Percentiles rank a stretch among this genome's conserved stretches.
Conservation (phyloP, 2,797 vertebrate species). For the Siniperca obscura region DNA sequence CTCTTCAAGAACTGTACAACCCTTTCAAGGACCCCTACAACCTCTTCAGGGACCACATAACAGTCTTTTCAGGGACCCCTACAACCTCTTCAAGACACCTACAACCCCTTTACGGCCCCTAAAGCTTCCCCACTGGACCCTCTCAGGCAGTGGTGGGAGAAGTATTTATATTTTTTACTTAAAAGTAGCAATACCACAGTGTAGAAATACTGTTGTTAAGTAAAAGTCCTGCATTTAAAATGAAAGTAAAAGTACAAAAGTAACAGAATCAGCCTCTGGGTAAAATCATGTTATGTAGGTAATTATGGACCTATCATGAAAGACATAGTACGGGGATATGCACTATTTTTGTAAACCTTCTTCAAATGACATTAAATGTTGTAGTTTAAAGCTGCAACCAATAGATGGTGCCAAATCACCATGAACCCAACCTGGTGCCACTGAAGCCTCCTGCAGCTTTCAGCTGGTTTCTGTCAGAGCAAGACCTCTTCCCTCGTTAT, state of each 20-base stretch:
- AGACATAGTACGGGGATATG: neutral
- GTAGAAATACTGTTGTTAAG: too few relatives aligned
- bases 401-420: conserved; percentile 34
- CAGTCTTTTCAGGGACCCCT: neutral
- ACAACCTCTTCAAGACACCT: too few relatives aligned
- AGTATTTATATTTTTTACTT: too few relatives aligned
- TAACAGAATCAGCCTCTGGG: too few relatives aligned
- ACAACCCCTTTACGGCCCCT: neutral
- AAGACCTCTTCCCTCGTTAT: neutral
- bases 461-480: neutral
- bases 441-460: neutral
- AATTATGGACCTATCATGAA: neutral
- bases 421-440: neutral
- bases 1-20: neutral
- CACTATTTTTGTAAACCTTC: neutral
- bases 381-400: neutral
- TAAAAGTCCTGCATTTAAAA: too few relatives aligned
- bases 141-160: too few relatives aligned
- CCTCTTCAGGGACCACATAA: neutral
- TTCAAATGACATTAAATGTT: neutral
- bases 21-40: neutral
- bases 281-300: neutral
- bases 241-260: too few relatives aligned
- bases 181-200: too few relatives aligned
- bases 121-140: too few relatives aligned